phyloP scores from a whole-genome alignment of 2,113 vertebrate species.

The Zosterops lateralis region DNA sequence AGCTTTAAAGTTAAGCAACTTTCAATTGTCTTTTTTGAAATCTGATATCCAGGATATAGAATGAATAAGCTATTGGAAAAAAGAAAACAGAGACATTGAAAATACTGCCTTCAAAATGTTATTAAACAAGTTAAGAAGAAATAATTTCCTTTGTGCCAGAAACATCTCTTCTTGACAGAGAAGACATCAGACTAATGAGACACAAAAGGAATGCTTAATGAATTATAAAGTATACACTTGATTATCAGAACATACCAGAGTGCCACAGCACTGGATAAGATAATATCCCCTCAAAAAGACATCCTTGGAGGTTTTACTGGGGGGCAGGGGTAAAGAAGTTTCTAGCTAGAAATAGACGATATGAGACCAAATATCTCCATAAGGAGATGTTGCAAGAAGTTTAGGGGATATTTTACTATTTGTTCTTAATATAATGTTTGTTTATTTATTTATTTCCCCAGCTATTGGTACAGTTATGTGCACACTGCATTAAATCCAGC shows the following conservation, averaged over 20 bases:
- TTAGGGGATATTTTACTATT: background rate
- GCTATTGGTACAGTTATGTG: background rate
- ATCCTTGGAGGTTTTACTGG: background rate
- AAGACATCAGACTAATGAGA: background rate
- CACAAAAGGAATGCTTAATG: background rate
- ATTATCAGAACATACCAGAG: background rate
- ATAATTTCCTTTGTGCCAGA: background rate
- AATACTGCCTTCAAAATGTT: background rate
- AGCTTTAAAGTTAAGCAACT: background rate
- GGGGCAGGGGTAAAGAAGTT: rapidly evolving
- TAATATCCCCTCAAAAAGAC: background rate
- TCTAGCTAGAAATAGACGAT: background rate
- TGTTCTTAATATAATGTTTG: background rate
- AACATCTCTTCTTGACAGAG: background rate
- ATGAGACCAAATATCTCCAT: background rate
- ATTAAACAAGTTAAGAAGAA: background rate
- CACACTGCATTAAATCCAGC: background rate
- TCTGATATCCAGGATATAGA: background rate
- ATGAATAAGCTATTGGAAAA: background rate
- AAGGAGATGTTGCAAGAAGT: background rate
- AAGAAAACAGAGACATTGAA: background rate
- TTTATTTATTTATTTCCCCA: background rate
- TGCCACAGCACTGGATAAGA: background rate
- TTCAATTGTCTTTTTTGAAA: background rate
- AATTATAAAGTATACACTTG: background rate